phyloP scores from a whole-genome alignment of 2,888 invertebrate species.

The Dermolepida albohirtum region DNA sequence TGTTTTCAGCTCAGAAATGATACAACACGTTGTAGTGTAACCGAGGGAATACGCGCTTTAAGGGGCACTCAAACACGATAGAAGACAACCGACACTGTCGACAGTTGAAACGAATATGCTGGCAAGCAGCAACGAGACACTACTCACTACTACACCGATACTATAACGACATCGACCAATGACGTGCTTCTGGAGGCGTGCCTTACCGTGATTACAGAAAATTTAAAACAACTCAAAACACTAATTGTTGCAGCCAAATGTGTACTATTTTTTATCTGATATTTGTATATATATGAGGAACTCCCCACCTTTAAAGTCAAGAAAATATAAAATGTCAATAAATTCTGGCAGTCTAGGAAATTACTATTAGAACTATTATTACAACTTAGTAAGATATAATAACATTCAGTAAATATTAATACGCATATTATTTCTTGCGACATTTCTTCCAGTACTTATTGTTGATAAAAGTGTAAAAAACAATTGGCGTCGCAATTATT shows the following conservation, averaged over 20 bases:
- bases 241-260: slow-evolving; percentile 20
- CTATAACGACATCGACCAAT: slow-evolving; percentile 36
- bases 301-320: too few relatives aligned
- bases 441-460: too few relatives aligned
- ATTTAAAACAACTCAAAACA: slow-evolving; percentile 34
- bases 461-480: too few relatives aligned
- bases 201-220: slow-evolving; percentile 25
- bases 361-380: too few relatives aligned
- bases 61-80: slow-evolving; percentile 7
- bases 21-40: not conserved
- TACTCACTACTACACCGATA: slow-evolving; percentile 40
- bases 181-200: slow-evolving; percentile 24
- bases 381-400: too few relatives aligned
- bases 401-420: too few relatives aligned
- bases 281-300: too few relatives aligned
- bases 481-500: too few relatives aligned
- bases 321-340: too few relatives aligned
- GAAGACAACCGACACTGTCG: slow-evolving; percentile 36
- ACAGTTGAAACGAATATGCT: slow-evolving; percentile 38
- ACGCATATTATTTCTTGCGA: too few relatives aligned
- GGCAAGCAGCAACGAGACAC: slow-evolving; percentile 13
- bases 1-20: not conserved
- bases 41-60: slow-evolving; percentile 15
- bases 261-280: slow-evolving; percentile 7
- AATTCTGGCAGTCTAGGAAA: too few relatives aligned